These are phyloP conservation scores for Sciurus niger DNA, from an alignment of 2,113 vertebrate genomes.

Conservation along the genomic window DNA sequence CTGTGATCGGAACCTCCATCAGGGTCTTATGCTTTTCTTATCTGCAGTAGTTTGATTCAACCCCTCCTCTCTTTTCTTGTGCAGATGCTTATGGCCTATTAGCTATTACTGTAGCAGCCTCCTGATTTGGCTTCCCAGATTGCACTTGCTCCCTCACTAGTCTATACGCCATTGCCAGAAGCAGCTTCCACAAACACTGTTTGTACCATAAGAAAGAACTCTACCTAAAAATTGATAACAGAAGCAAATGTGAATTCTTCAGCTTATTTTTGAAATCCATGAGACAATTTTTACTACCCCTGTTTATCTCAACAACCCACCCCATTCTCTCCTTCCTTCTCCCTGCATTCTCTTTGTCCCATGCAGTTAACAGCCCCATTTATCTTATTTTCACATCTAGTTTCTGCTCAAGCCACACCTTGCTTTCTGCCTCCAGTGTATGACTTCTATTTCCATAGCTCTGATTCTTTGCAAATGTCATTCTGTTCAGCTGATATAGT, in stretches of 20 bases:
- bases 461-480: slow-evolving; percentile 31
- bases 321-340: not conserved
- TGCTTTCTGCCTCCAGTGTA: slow-evolving; percentile 1
- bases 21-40: not conserved
- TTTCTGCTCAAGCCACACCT: slow-evolving; percentile 23
- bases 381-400: slow-evolving; percentile 19
- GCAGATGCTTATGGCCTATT: not conserved
- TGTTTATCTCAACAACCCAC: not conserved
- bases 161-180: not conserved
- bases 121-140: not conserved
- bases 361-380: not conserved
- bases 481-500: not conserved
- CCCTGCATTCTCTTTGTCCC: not conserved
- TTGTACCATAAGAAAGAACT: not conserved
- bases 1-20: not conserved
- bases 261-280: slow-evolving; percentile 24
- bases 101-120: not conserved
- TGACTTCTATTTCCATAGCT: slow-evolving; percentile 44
- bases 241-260: slow-evolving; percentile 54
- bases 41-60: not conserved
- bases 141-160: not conserved
- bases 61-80: not conserved
- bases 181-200: not conserved
- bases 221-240: slow-evolving; percentile 23
- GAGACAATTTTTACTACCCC: not conserved